These are phyloP conservation scores for Garrulus glandarius DNA, from an alignment of 2,797 vertebrate species.

Conservation along the genomic window DNA sequence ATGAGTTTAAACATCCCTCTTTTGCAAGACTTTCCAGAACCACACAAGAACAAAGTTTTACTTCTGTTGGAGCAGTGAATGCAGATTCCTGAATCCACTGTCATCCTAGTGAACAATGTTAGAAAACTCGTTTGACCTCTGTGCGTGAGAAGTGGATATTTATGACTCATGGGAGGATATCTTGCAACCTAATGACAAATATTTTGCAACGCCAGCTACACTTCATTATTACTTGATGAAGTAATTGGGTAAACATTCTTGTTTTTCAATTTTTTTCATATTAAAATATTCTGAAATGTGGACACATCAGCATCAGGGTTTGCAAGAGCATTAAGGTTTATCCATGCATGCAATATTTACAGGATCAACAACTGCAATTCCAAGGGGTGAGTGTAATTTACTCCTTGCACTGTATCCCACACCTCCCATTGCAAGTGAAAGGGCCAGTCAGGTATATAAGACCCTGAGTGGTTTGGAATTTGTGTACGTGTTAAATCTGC, in stretches of 20 bases:
- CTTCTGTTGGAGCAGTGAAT: background rate
- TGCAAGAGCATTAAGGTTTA: background rate
- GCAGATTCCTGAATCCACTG: background rate
- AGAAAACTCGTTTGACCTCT: background rate
- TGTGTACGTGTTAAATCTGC: background rate
- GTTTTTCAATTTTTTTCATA: background rate
- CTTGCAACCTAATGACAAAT: background rate
- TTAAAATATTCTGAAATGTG: background rate
- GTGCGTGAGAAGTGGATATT: background rate
- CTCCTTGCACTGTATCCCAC: background rate
- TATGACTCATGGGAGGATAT: background rate
- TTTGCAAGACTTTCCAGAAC: background rate
- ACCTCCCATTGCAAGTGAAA: background rate
- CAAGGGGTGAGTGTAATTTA: background rate
- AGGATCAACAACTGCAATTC: background rate
- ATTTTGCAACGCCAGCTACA: background rate
- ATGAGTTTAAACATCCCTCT: background rate
- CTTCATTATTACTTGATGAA: background rate
- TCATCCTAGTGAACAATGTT: fast-evolving
- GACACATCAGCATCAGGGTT: background rate
- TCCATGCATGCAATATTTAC: background rate
- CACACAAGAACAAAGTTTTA: background rate
- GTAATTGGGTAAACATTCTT: background rate
- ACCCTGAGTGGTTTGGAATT: background rate
- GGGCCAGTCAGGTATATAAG: background rate